Conservation (phyloP, 2,113 vertebrate genomes). For the Agapornis roseicollis region DNA sequence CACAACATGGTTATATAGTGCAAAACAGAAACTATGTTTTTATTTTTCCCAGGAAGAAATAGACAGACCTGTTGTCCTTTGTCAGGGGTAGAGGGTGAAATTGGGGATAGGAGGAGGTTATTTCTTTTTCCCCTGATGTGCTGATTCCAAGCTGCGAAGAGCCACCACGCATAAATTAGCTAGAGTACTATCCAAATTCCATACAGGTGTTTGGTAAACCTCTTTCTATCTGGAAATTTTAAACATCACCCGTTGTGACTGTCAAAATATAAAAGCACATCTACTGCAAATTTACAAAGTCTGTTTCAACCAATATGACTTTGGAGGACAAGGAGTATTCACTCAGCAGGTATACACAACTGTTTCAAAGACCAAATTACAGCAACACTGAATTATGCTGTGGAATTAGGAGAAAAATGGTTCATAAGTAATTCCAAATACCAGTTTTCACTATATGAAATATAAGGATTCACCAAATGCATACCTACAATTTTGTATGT, state of each 20-base stretch:
- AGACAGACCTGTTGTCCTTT: background rate
- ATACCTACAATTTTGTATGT: background rate
- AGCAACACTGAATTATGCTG: background rate
- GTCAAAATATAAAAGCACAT: background rate
- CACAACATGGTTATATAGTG: background rate
- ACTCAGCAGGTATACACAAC: background rate
- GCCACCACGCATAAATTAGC: background rate
- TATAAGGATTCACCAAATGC: background rate
- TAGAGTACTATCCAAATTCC: background rate
- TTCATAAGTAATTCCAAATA: background rate
- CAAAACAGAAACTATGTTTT: background rate
- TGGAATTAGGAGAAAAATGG: background rate
- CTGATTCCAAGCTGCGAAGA: background rate
- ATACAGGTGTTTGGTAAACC: background rate
- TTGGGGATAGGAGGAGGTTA: background rate
- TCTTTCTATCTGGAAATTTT: background rate
- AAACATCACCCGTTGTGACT: background rate
- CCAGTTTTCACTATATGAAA: background rate
- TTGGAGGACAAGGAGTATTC: background rate
- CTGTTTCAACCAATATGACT: background rate
- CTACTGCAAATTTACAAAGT: background rate
- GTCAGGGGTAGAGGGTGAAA: too few relatives aligned
- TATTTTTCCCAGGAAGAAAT: background rate
- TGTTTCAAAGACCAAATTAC: background rate
- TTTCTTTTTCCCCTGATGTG: background rate